Evolutionary conservation across 2,113 vertebrate genomes (phyloP), one percentile per base, ranked within the genome.

Genomic region (Ceyx margarethae): DNA sequence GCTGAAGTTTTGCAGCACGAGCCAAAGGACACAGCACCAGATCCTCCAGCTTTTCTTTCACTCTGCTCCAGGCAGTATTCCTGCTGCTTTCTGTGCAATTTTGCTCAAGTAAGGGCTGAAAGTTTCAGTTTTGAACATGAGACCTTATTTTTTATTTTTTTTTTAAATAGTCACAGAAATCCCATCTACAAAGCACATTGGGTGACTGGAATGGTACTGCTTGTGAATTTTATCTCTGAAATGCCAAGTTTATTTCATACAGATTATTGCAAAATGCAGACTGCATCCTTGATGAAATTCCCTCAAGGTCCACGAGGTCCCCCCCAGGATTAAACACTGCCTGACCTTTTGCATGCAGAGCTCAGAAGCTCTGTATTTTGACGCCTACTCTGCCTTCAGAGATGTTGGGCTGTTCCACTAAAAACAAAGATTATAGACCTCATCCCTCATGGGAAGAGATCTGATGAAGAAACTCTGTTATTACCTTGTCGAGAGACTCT

Each of bases 21-120:
- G 94, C 78, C 62, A 93, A 93, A 65, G 71, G 81, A 89, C 86
- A 92, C 60, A 95, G 87, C 46, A 86, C 68, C 84, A 93, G 76
- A 92, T 93, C 76, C 83, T 93, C 65, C 81, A 91, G 86, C 68
- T 93, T 95, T 93, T 81, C 91, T 93, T 95, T 80, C 71, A 28
- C 25, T 88, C 82, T 89, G 57, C 76, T 84, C 62, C 68, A 85
- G 84, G 84, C 82, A 65, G 62, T 89, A 83, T 80, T 90, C 88
- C 62, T 75, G 31, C 80, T 65, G 37, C 78, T 81, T 93, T 90
- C 85, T 90, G 45, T 74, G 53, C 42, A 81, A 71, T 31, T 85
- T 93, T 95, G 50, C 64, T 48, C 2, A 29, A 94, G 66, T 64
- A 79, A 86, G 33, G 51, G 46, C 73, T 93, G 85, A 91, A 93